A percentile compares a stretch with the other conserved stretches of the same genome.
These are phyloP conservation scores for Elaphurus davidianus DNA, from an alignment of 2,113 vertebrate species.

Conservation along the genomic window DNA sequence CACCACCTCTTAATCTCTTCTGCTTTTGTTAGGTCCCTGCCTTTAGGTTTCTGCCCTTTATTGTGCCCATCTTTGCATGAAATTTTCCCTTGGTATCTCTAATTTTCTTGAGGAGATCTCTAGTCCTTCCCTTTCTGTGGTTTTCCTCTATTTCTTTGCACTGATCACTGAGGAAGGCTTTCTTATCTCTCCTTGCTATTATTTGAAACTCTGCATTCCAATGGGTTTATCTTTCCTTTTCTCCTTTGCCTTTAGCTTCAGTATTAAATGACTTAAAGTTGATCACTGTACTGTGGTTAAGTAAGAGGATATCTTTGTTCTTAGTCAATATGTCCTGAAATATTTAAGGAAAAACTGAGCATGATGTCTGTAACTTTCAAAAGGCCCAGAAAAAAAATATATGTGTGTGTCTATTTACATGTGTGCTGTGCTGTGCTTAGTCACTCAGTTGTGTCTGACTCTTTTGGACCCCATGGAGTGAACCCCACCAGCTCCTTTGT, in stretches of 20 bases:
- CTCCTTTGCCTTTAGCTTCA: not conserved
- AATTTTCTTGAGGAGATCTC: not conserved
- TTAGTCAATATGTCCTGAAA: not conserved
- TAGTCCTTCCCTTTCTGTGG: not conserved
- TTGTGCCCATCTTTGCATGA: not conserved
- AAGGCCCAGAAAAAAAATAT: not conserved
- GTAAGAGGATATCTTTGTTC: not conserved
- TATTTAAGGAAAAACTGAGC: not conserved
- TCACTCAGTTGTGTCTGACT: not conserved
- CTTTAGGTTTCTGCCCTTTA: not conserved
- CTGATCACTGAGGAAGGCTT: not conserved
- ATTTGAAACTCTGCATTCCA: not conserved
- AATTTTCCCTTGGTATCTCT: not conserved
- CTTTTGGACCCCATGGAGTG: not conserved
- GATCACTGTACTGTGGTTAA: not conserved
- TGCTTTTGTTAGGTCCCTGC: not conserved
- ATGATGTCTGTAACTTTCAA: not conserved
- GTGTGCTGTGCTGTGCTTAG: not conserved
- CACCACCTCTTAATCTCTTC: not conserved
- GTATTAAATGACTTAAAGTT: not conserved
- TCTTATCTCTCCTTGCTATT: not conserved
- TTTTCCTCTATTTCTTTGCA: not conserved
- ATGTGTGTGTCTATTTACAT: not conserved
- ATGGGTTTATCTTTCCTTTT: not conserved
- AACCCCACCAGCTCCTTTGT: not conserved